A percentile compares a stretch with the other conserved stretches of the same genome.
Evolutionary conservation across 2,888 invertebrate species (phyloP).

Genomic region (Agrotis clavis): DNA sequence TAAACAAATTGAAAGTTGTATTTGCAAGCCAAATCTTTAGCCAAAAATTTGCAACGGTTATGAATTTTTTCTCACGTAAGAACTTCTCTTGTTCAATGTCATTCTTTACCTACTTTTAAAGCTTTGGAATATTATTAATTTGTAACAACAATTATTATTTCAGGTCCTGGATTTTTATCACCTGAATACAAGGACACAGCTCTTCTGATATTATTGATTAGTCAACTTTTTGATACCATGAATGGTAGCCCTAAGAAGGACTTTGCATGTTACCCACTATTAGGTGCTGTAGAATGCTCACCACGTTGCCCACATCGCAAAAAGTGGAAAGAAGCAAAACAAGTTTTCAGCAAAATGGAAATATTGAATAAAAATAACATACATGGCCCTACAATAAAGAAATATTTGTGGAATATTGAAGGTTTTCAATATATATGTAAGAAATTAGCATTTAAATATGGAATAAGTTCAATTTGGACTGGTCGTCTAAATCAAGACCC

Average conservation of each 20-base stretch:
- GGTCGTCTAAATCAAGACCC: conserved; percentile 17
- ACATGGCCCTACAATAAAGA: conserved; percentile 6
- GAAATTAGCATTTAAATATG: conserved; percentile 1
- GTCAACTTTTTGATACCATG: conserved; percentile 25
- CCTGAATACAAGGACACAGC: conserved; percentile 10
- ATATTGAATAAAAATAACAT: conserved; percentile 7
- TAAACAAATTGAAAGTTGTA: conserved; percentile 9
- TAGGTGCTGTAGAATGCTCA: neutral
- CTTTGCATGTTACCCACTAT: conserved; percentile 4
- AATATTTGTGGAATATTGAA: conserved; percentile 20
- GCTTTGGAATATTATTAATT: neutral
- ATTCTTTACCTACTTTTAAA: neutral
- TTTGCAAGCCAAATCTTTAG: conserved; percentile 18
- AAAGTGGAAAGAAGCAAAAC: conserved; percentile 8
- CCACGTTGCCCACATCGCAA: conserved; percentile 13
- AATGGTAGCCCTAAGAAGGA: conserved; percentile 6
- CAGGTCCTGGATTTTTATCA: neutral
- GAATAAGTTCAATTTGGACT: conserved; percentile 22
- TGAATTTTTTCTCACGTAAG: neutral
- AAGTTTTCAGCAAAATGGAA: conserved; percentile 5
- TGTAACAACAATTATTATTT: neutral
- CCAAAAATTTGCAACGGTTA: neutral
- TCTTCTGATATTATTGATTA: conserved; percentile 10
- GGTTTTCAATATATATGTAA: neutral
- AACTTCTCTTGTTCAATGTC: neutral